Evolutionary conservation across 2,113 vertebrate species (phyloP).

Genomic region (Alexandromys fortis): DNA sequence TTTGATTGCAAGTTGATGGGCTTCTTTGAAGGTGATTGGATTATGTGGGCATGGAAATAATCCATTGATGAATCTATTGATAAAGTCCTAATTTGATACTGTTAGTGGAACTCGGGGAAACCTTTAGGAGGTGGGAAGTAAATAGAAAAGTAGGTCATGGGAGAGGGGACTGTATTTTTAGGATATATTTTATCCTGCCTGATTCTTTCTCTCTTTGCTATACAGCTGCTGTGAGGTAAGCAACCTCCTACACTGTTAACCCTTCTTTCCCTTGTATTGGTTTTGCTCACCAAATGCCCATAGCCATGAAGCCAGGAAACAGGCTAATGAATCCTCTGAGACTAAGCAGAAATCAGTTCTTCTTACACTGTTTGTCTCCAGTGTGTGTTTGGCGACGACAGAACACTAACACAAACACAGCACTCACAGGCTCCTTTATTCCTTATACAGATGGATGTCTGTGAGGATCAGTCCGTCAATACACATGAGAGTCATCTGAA

Average conservation of each 20-base stretch:
- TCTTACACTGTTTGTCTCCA: background rate
- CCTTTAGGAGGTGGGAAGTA: background rate
- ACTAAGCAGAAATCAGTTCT: background rate
- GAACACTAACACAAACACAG: background rate
- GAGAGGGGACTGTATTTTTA: background rate
- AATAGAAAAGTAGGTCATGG: background rate
- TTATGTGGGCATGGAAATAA: background rate
- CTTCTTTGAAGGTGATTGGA: background rate
- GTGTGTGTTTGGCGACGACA: background rate
- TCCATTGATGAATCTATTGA: background rate
- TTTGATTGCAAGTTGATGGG: background rate
- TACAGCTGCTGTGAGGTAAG: background rate
- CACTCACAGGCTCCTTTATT: background rate
- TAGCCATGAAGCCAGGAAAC: too few relatives aligned
- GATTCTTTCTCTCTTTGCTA: background rate
- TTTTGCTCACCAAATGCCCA: too few relatives aligned
- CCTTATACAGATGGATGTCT: background rate
- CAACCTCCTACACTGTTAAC: background rate
- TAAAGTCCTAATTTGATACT: background rate
- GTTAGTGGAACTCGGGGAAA: background rate
- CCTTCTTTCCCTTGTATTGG: accelerated
- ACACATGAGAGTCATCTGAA: background rate
- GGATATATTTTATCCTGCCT: background rate
- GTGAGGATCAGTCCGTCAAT: background rate
- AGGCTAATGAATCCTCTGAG: background rate